These are phyloP conservation scores for Champsocephalus esox DNA, from an alignment of 2,797 vertebrate genomes.

Conservation along the genomic window DNA sequence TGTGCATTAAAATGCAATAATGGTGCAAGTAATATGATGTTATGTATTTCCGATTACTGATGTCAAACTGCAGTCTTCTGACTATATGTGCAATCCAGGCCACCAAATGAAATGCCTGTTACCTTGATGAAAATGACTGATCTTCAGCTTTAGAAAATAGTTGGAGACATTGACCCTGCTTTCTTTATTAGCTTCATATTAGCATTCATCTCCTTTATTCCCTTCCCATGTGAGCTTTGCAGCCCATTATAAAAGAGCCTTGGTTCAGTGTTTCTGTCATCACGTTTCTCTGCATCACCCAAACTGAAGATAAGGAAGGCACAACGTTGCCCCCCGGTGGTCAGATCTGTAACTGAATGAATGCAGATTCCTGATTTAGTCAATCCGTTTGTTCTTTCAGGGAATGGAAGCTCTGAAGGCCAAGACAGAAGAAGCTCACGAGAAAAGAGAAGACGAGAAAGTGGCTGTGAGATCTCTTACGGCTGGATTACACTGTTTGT, in stretches of 20 bases:
- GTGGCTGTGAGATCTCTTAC: constrained; percentile 52
- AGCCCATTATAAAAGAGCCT: constrained; percentile 52
- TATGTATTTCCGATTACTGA: too few species aligned
- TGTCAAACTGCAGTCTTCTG: too few species aligned
- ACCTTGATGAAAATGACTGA: too few species aligned
- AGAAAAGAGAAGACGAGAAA: constrained; percentile 45
- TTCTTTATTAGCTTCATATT: constrained; percentile 41
- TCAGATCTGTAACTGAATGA: constrained; percentile 13
- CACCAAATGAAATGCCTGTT: too few species aligned
- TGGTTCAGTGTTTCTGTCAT: constrained; percentile 28
- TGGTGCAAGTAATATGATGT: too few species aligned
- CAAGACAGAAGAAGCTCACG: constrained; percentile 56
- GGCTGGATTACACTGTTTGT: constrained; percentile 51
- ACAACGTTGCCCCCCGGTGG: constrained; percentile 69
- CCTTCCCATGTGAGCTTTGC: constrained; percentile 33
- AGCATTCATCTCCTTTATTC: constrained; percentile 37
- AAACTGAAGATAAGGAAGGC: constrained; percentile 21
- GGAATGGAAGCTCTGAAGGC: constrained; percentile 63
- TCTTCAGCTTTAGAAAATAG: too few species aligned
- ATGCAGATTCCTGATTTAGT: background rate
- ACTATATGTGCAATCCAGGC: too few species aligned
- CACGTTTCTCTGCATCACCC: constrained; percentile 15
- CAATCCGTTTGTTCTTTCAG: constrained; percentile 51
- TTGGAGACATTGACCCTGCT: background rate
- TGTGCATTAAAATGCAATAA: too few species aligned